Base-by-base conservation (phyloP, 1,140 invertebrate species). In the Euura lappo region DNA sequence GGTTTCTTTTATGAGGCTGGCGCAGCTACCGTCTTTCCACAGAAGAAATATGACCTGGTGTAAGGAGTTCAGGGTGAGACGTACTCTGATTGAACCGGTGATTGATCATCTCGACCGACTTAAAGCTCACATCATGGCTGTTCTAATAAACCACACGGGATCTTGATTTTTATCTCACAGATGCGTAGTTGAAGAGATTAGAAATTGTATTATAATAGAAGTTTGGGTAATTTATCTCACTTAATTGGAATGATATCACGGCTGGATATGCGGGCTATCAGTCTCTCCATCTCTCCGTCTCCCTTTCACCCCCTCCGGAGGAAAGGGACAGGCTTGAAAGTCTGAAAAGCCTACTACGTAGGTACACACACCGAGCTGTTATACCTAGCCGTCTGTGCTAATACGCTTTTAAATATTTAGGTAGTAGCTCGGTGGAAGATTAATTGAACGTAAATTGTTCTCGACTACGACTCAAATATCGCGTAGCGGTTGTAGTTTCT, bases 391-490 rank as follows among this genome's bases (percentile, higher is more conserved):
- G 28, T 28, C 28, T 28, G 28, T 28, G 51, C 51, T 60, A 60
- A 60, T 60, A 60, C 13, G 51, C 4, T 60, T 60, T 60, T 60
- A n/a, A 60, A 60, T 28, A 60, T 60, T 11, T 6, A 11, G 8
- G 13, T 60, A 60, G 51, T n/a, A 60, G 8, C 51, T 28, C 28
- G 28, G 28, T 28, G 51, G 51, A n/a, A 60, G 51, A n/a, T n/a
- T 60, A 60, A 60, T 60, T 60, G 51, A n/a, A 60, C 51, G 8
- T 11, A 60, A 60, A 60, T 60, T 60, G 51, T 60, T 60, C 51
- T 3, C 51, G 6, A n/a, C 51, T 60, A 60, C 8, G 51, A 60
- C 8, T 60, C 51, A n/a, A 60, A 60, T 11, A 60, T 60, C 51
- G 51, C 51, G 13, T 11, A n/a, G 51, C 28, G 28, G 28, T 28